Conservation (phyloP, 2,888 invertebrate genomes). For the Cyrtodaria siliqua region DNA sequence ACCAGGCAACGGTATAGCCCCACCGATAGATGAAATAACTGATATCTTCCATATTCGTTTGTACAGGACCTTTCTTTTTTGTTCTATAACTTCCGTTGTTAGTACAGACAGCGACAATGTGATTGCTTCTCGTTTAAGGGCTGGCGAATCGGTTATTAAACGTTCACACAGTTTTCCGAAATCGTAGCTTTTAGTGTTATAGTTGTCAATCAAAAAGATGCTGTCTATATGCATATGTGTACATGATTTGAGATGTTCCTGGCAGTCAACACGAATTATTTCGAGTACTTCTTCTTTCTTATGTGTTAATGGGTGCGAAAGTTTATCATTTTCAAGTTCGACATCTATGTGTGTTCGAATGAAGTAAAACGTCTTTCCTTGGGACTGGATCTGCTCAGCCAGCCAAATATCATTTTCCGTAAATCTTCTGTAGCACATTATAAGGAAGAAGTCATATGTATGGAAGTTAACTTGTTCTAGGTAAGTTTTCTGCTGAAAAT, state of each 20-base stretch:
- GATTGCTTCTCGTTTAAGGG: slow-evolving; percentile 9
- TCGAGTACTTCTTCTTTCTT: not conserved
- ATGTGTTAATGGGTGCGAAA: not conserved
- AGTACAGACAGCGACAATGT: slow-evolving; percentile 1
- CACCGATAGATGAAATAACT: slow-evolving; percentile 5
- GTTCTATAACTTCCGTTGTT: slow-evolving; percentile 5
- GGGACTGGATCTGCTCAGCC: slow-evolving; percentile 11
- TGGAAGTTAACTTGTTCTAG: slow-evolving; percentile 14
- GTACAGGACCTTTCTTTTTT: slow-evolving; percentile 1
- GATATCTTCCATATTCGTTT: slow-evolving; percentile 3
- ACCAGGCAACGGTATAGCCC: slow-evolving; percentile 13
- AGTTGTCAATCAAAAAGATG: slow-evolving; percentile 8
- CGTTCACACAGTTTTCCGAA: not conserved
- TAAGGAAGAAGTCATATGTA: slow-evolving; percentile 22
- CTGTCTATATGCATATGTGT: not conserved
- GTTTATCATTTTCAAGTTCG: slow-evolving; percentile 6
- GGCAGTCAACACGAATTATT: not conserved
- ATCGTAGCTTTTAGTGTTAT: not conserved
- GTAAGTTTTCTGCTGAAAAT: slow-evolving; percentile 24
- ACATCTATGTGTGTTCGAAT: slow-evolving; percentile 27
- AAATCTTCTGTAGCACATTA: slow-evolving; percentile 14
- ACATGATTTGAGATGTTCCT: not conserved
- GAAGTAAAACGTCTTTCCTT: slow-evolving; percentile 27
- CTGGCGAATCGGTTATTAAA: slow-evolving; percentile 4
- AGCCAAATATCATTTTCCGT: slow-evolving; percentile 41